Percentiles rank a stretch among this genome's conserved stretches.
These are phyloP conservation scores for Ambastaia sidthimunki DNA, from an alignment of 2,797 vertebrate species.

Conservation along the genomic window DNA sequence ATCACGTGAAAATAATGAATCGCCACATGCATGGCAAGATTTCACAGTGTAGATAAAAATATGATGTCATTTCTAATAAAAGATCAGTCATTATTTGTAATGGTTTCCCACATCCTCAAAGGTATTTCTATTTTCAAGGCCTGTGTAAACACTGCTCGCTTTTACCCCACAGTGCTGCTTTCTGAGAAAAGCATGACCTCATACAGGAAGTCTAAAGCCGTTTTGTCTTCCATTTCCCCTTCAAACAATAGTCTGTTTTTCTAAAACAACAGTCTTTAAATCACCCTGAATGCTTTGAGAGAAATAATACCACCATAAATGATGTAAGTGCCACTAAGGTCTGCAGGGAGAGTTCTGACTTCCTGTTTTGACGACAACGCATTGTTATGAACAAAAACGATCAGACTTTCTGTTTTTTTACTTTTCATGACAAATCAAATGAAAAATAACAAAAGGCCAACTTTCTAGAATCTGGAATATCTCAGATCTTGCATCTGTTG, in stretches of 20 bases:
- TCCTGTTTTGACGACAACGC: not conserved
- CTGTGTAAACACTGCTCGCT: constrained; percentile 74
- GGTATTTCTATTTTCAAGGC: constrained; percentile 74
- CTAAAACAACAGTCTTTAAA: constrained; percentile 43
- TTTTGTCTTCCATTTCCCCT: constrained; percentile 78
- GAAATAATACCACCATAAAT: not conserved
- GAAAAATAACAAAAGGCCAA: not conserved
- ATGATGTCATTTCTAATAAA: constrained; percentile 73
- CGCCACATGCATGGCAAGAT: constrained; percentile 61
- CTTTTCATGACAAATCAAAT: not conserved
- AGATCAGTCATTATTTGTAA: constrained; percentile 73
- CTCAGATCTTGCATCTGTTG: not conserved
- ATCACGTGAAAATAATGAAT: constrained; percentile 54
- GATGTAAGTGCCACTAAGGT: constrained; percentile 48
- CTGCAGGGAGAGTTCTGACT: not conserved
- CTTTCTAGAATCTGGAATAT: not conserved
- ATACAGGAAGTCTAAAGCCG: constrained; percentile 78
- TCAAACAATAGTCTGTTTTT: constrained; percentile 77
- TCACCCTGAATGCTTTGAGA: not conserved
- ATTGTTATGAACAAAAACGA: not conserved
- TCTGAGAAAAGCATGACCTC: constrained; percentile 72
- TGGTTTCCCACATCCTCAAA: constrained; percentile 65
- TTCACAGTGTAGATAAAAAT: constrained; percentile 58
- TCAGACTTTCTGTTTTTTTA: not conserved
- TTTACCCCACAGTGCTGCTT: constrained; percentile 66